Evolutionary conservation across 2,888 invertebrate species (phyloP), one percentile per base, ranked within the genome.

Genomic region (Pristionchus maxplancki): DNA sequence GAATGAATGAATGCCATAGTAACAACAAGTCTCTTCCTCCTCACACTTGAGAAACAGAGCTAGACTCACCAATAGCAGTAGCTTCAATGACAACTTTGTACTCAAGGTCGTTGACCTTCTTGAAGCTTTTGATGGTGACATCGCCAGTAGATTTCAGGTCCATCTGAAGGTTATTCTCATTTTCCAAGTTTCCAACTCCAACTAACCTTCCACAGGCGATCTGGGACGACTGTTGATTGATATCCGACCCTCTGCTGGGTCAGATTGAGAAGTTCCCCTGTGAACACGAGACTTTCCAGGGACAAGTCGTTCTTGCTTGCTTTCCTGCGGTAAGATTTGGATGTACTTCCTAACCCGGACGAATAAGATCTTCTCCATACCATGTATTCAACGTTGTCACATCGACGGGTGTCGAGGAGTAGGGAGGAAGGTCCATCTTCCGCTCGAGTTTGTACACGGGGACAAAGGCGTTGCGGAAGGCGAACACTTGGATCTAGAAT

Each of bases 381-480:
- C 64, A 85, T 15, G 9, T 17, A 64, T 85, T 34, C n/a, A 85
- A 0, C 24, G 28, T 11, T 9, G 15, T 28, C 0, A 85, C n/a
- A 40, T 85, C 28, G 2, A 64, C 44, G n/a, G 37, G 34, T 4
- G 58, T 88, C 0, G 88, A 88, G 6, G 88, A 88, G 28, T 40
- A 81, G 0, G 88, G 58, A 2, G 78, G 78, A 0, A 81, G 58
- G 31, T 88, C 81, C 28, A 88, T 44, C n/a, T 44, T 40, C 20
- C 24, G 37, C 40, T 53, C 44, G 13, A 31, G 0, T 15, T 37
- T 78, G 58, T 64, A 89, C 24, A 88, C 81, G 20, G 90, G 90
- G 24, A 89, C 89, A 15, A 91, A 88, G 1, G 89, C 90, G n/a
- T 90, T 90, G 0, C 44, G 50, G 91, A 91, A 91, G 28, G 89